Base-by-base conservation (phyloP, 2,888 invertebrate species). In the Blastobasis adustella region DNA sequence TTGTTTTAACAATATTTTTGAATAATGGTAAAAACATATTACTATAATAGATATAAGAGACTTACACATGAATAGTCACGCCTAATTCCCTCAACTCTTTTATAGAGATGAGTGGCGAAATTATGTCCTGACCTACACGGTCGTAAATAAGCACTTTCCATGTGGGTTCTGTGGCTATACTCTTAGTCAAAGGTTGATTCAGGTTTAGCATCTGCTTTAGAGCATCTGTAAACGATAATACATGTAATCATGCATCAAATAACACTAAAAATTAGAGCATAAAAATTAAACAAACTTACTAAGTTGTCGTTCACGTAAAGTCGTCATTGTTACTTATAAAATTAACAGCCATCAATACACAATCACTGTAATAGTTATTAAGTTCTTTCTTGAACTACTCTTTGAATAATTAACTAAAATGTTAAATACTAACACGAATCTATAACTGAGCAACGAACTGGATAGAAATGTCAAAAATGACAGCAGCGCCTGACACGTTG, bases 71-170 rank as follows among this genome's bases (percentile, higher is more conserved):
- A 55, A 99, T 91, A 42, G 99, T 99, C 45, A 99, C 97, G 57
- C 99, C 99, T 69, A 97, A 88, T 78, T 99, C 98, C 65, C 99
- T 85, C 4, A 99, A 90, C 72, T 99, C 98, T 79, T 98, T 98
- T 10, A 99, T 94, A 23, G 98, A 96, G 71, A 99, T 92, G 50
- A 99, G 84, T 0, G 99, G 99, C 9, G 99, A 98, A 66, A 99
- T 98, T 49, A 99, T 98, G 76, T 99, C 99, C 86, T 99, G 99
- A 4, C 99, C 99, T 62, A 95, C 93, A 67, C 96, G 92, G 79
- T 99, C 99, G 73, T 98, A 99, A 57, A 99, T 93, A 56, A 99
- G 89, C 53, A 99, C 93, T 90, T 98, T 98, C 98, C 98, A 98
- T 9, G 95, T 94, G 37, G 98, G 98, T 83, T 98, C 96, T 42